Conservation (phyloP, 2,888 invertebrate genomes). For the Apotomis capreana region DNA sequence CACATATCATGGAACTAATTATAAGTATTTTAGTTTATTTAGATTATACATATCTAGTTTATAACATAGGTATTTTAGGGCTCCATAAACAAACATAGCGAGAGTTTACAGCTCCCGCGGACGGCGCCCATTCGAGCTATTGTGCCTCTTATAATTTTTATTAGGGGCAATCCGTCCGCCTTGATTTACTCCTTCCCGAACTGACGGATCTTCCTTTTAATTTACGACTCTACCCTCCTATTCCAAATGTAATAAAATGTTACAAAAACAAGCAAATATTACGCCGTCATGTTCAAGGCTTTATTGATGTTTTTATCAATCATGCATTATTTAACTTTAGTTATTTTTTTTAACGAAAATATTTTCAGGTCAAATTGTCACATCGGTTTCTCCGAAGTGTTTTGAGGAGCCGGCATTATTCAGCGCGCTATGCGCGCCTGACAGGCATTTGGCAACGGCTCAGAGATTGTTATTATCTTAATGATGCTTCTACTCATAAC, state of each 20-base stretch:
- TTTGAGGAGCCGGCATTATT: slow-evolving; percentile 24
- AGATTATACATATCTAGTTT: slow-evolving; percentile 82
- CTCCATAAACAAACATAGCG: slow-evolving; percentile 82
- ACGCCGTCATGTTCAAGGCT: slow-evolving; percentile 59
- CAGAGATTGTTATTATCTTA: slow-evolving; percentile 77
- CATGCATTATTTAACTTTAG: slow-evolving; percentile 3
- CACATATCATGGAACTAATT: slow-evolving; percentile 77
- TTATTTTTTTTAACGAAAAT: slow-evolving; percentile 2
- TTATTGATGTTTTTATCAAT: slow-evolving; percentile 40
- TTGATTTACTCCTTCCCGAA: slow-evolving; percentile 83
- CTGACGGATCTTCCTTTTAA: slow-evolving; percentile 82
- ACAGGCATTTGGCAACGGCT: slow-evolving; percentile 66
- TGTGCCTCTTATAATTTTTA: slow-evolving; percentile 84
- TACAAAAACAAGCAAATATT: slow-evolving; percentile 80
- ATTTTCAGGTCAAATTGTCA: slow-evolving; percentile 9
- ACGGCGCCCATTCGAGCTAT: slow-evolving; percentile 78
- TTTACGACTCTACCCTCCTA: slow-evolving; percentile 79
- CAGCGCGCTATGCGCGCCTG: slow-evolving; percentile 29
- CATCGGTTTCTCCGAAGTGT: slow-evolving; percentile 20
- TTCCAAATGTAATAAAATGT: slow-evolving; percentile 76
- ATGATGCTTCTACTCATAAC: slow-evolving; percentile 76
- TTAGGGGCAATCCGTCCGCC: slow-evolving; percentile 82
- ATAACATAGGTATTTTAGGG: slow-evolving; percentile 81
- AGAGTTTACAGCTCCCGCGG: slow-evolving; percentile 81
- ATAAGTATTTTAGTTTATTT: slow-evolving; percentile 76